These are phyloP conservation scores for Eretmocerus hayati DNA, from an alignment of 2,888 invertebrate genomes.

Conservation along the genomic window DNA sequence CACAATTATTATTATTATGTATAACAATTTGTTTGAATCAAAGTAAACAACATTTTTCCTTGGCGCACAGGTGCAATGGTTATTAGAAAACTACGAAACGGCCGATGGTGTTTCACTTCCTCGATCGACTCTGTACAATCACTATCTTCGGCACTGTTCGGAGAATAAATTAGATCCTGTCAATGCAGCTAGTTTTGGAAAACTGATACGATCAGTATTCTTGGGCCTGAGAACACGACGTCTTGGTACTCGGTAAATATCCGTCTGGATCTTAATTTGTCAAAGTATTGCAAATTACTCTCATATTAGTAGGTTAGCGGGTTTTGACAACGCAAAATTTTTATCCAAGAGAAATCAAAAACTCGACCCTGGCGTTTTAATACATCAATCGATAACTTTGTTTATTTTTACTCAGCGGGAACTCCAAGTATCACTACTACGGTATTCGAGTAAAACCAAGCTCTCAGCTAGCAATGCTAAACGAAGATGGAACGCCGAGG, in stretches of 20 bases:
- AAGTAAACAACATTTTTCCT: no score
- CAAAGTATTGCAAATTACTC: neutral
- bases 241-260: slow-evolving; percentile 76
- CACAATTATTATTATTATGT: neutral
- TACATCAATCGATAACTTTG: slow-evolving; percentile 25
- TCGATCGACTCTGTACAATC: slow-evolving; percentile 91
- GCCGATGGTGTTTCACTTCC: slow-evolving; percentile 92
- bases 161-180: slow-evolving; percentile 94
- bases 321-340: no score
- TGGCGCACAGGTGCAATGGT: slow-evolving; percentile 72
- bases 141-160: slow-evolving; percentile 92
- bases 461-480: slow-evolving; percentile 62
- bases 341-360: no score
- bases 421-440: slow-evolving; percentile 99
- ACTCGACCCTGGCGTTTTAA: no score
- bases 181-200: slow-evolving; percentile 99
- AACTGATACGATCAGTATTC: slow-evolving; percentile 96
- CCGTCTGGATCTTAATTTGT: neutral
- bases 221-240: slow-evolving; percentile 89
- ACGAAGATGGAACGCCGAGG: slow-evolving; percentile 46
- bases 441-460: slow-evolving; percentile 95
- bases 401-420: no score
- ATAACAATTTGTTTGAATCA: no score
- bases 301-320: no score
- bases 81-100: slow-evolving; percentile 96